Base-by-base conservation (phyloP, 2,113 vertebrate species). In the Coturnix japonica region DNA sequence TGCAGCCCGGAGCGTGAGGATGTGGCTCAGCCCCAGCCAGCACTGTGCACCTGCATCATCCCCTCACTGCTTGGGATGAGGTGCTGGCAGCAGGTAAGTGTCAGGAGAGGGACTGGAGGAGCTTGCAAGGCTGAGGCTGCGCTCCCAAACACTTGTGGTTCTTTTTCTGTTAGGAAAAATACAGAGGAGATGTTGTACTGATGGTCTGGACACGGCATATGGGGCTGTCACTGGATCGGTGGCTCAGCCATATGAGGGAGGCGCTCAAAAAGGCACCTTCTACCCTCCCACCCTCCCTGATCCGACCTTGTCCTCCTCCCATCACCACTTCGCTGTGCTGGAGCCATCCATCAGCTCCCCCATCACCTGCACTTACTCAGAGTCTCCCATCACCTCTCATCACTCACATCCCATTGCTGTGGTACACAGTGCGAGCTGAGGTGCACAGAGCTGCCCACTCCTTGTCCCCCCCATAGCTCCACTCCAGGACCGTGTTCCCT, bases 341-440 rank as follows among this genome's bases (percentile, higher is more conserved):
- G 25, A 73, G 35, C 12, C 64, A 70, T 59, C 60, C 22, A 44
- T 73, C 43, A 51, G 28, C 64, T 5, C 11, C 51, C 11, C 37
- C 41, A 53, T 70, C n/a, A 7, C 21, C 28, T 1, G 2, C 39
- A 28, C 26, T 37, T 30, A 16, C 44, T 35, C 26, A 33, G 30
- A 37, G 46, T 26, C 7, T n/a, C 33, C 60, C 1, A 4, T 41
- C 31, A 31, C 23, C 17, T 67, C 76, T 81, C 2, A 0, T 22
- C 22, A 54, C 23, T 16, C 0, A 2, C 11, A 22, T 5, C 8
- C 12, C 22, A 11, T 54, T 4, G 0, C 13, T 0, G 0, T 1
- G 6, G 41, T 41, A 21, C 51, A 6, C 11, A 13, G 35, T 51
- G 13, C 0, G 0, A 33, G 20, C 22, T 6, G 47, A 20, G 14